Conservation (phyloP, 2,888 invertebrate genomes). For the Andrena bucephala region DNA sequence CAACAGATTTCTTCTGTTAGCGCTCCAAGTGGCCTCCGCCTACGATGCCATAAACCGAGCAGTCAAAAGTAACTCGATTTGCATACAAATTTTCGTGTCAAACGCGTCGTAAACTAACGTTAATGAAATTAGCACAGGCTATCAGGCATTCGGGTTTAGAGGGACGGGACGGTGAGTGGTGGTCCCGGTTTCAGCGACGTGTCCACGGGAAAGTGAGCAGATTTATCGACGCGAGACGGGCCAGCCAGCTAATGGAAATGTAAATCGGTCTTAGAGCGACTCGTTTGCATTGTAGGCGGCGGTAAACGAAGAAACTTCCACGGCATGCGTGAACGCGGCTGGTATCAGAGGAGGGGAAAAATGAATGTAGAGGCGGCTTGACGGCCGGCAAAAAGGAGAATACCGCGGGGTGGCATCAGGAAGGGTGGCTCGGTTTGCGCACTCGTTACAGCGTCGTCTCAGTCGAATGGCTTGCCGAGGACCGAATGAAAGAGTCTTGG, state of each 20-base stretch:
- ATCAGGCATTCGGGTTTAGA: conserved; percentile 9
- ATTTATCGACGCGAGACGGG: conserved; percentile 69
- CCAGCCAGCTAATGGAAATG: conserved; percentile 77
- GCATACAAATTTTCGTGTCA: conserved; percentile 32
- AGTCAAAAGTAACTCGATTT: conserved; percentile 13
- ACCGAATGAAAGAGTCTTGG: conserved; percentile 54
- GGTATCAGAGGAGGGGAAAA: conserved; percentile 43
- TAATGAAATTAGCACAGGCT: conserved; percentile 32
- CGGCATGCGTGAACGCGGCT: conserved; percentile 53
- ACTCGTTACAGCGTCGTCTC: conserved; percentile 63
- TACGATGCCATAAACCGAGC: background rate
- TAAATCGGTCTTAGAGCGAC: conserved; percentile 75
- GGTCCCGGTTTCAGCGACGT: background rate
- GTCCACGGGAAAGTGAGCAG: conserved; percentile 45
- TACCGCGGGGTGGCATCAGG: background rate
- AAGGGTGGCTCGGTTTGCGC: conserved; percentile 45
- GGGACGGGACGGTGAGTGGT: background rate
- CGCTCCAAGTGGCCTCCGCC: background rate
- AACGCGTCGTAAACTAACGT: conserved; percentile 21
- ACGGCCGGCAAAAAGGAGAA: conserved; percentile 22
- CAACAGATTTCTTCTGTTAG: background rate
- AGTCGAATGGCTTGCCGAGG: conserved; percentile 56
- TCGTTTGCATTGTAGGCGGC: conserved; percentile 74
- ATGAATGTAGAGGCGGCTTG: conserved; percentile 40
- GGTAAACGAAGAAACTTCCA: conserved; percentile 40